Conservation (phyloP, 2,113 vertebrate species). For the Ochotona princeps region DNA sequence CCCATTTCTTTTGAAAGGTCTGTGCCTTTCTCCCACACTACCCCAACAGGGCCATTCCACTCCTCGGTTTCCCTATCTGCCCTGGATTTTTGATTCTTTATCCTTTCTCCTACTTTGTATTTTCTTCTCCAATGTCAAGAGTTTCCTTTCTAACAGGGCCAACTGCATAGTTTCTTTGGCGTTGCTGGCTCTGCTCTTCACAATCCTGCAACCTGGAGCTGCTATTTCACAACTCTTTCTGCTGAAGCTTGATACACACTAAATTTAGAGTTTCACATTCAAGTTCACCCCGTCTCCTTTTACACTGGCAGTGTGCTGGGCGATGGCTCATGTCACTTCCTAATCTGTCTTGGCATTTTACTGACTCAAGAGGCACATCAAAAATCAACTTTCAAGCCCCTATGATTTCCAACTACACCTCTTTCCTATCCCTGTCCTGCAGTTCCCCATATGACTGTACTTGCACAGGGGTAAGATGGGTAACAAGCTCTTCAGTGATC, state of each 20-base stretch:
- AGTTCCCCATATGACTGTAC: neutral
- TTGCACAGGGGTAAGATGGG: neutral
- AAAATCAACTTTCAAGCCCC: neutral
- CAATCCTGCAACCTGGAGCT: slow-evolving; percentile 23
- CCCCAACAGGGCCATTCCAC: neutral
- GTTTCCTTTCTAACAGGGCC: neutral
- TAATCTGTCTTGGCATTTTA: slow-evolving; percentile 33
- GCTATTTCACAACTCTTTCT: slow-evolving; percentile 58
- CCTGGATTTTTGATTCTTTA: neutral
- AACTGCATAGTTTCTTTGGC: neutral
- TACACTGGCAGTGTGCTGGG: slow-evolving; percentile 27
- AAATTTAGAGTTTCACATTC: slow-evolving; percentile 72
- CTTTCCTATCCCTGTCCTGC: neutral
- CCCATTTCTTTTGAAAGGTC: no score
- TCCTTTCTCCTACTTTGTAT: neutral
- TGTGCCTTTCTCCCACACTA: neutral
- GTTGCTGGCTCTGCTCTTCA: neutral
- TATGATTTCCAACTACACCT: neutral
- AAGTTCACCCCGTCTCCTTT: slow-evolving; percentile 28
- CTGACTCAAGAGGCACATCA: neutral
- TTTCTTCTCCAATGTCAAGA: neutral
- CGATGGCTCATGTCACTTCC: neutral
- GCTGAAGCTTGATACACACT: neutral
- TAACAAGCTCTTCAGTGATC: neutral
- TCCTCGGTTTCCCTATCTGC: neutral